A percentile compares a stretch with the other conserved stretches of the same genome.
Evolutionary conservation across 2,797 vertebrate genomes (phyloP).

Genomic region (Rousettus madagascariensis): DNA sequence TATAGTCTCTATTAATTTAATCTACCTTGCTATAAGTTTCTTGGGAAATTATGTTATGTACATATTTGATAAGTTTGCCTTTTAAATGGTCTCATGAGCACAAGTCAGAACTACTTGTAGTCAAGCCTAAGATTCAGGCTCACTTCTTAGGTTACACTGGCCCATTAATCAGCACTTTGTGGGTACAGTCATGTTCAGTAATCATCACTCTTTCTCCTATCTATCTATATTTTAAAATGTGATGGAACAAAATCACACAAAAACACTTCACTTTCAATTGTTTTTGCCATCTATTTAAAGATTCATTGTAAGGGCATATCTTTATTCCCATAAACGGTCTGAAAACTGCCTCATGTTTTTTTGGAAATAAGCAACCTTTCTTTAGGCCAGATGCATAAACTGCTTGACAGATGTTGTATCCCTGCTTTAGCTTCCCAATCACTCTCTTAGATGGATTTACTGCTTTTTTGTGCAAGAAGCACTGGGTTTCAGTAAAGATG

Average conservation of each 20-base stretch:
- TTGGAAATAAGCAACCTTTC: slow-evolving; percentile 3
- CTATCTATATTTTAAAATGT: background rate
- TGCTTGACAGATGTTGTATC: slow-evolving; percentile 47
- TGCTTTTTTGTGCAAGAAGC: slow-evolving; percentile 27
- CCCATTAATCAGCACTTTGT: background rate
- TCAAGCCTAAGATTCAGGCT: background rate
- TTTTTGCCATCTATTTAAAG: background rate
- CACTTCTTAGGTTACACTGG: background rate
- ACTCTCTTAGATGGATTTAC: slow-evolving; percentile 47
- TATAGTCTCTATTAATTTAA: background rate
- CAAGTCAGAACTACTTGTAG: background rate
- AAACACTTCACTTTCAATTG: background rate
- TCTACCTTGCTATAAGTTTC: background rate
- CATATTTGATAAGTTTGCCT: background rate
- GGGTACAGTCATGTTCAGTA: background rate
- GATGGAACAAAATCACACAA: background rate
- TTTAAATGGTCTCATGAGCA: background rate
- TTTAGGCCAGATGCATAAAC: slow-evolving; percentile 57
- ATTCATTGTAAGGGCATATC: background rate
- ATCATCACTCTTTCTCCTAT: background rate
- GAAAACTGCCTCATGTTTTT: slow-evolving; percentile 2
- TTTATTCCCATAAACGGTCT: background rate
- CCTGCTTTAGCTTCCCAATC: slow-evolving; percentile 49
- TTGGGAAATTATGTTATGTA: background rate
- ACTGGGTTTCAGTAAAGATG: slow-evolving; percentile 63